phyloP scores from a whole-genome alignment of 2,113 vertebrate species.

The Calyptomena viridis region DNA sequence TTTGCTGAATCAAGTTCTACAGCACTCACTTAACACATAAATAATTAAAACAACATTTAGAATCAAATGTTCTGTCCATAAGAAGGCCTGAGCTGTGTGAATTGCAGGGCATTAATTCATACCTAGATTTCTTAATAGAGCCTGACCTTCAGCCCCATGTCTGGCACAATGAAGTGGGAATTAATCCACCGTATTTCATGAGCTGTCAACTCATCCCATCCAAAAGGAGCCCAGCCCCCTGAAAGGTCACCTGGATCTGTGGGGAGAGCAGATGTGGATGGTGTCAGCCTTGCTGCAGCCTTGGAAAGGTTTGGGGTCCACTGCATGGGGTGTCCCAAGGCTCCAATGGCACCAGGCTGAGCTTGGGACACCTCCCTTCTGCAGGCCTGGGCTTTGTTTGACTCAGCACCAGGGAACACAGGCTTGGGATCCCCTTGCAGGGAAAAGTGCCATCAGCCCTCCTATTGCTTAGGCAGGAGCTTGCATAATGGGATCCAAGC shows the following conservation, averaged over 20 bases:
- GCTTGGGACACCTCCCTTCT: background rate
- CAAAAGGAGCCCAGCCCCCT: background rate
- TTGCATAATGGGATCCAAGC: background rate
- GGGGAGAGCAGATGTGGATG: background rate
- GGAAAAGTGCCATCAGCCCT: background rate
- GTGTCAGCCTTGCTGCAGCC: background rate
- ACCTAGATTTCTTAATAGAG: slow-evolving; percentile 29
- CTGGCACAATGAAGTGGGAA: slow-evolving; percentile 27
- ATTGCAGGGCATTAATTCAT: slow-evolving; percentile 37
- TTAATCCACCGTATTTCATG: slow-evolving; percentile 3
- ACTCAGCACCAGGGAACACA: rapidly evolving
- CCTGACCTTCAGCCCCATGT: background rate
- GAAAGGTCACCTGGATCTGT: background rate
- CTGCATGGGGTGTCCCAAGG: background rate
- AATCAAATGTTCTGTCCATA: background rate
- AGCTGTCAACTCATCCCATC: background rate
- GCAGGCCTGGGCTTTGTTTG: background rate
- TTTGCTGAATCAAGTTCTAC: background rate
- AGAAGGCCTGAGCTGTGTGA: background rate
- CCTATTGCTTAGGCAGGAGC: background rate
- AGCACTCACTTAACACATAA: slow-evolving; percentile 34
- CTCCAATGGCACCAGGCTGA: background rate
- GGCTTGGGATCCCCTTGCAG: background rate
- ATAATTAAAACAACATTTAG: slow-evolving; percentile 44
- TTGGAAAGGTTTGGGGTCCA: background rate